Evolutionary conservation across 2,113 vertebrate genomes (phyloP).

Genomic region (Amblyopsis rosae): DNA sequence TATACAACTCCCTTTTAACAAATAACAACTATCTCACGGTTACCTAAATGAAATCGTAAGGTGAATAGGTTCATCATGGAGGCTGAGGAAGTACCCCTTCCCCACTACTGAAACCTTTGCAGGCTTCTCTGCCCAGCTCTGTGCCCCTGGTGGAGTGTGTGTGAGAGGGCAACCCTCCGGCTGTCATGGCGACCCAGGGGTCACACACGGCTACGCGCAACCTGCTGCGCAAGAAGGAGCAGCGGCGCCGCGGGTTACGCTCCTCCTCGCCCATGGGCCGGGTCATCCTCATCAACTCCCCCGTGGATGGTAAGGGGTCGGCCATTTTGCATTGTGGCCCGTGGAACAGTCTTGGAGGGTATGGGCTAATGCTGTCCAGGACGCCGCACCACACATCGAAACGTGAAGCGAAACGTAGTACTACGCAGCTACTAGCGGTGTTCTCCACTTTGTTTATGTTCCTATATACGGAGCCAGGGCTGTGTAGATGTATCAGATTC

Average conservation of each 20-base stretch:
- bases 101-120: slow-evolving; percentile 12
- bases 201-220: slow-evolving; percentile 81
- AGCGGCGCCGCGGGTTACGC: slow-evolving; percentile 80
- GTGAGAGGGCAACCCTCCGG: slow-evolving; percentile 61
- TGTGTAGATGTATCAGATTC: too few species aligned
- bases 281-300: slow-evolving; percentile 95
- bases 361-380: background rate
- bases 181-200: slow-evolving; percentile 83
- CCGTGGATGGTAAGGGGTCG: slow-evolving; percentile 84
- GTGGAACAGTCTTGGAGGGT: background rate
- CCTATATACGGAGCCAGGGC: too few species aligned
- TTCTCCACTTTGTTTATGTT: too few species aligned
- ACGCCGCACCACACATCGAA: too few species aligned
- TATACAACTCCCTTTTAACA: too few species aligned
- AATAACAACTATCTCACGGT: too few species aligned
- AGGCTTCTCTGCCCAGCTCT: slow-evolving; percentile 55
- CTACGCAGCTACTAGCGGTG: too few species aligned
- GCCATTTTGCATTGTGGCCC: background rate
- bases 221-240: slow-evolving; percentile 87
- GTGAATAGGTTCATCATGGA: background rate
- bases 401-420: too few species aligned
- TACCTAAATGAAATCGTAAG: too few species aligned
- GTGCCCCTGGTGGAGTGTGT: slow-evolving; percentile 42
- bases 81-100: background rate
- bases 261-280: slow-evolving; percentile 91